Percentiles rank a stretch among this genome's conserved stretches.
Conservation (phyloP, 2,888 invertebrate species). For the Nysson spinosus region DNA sequence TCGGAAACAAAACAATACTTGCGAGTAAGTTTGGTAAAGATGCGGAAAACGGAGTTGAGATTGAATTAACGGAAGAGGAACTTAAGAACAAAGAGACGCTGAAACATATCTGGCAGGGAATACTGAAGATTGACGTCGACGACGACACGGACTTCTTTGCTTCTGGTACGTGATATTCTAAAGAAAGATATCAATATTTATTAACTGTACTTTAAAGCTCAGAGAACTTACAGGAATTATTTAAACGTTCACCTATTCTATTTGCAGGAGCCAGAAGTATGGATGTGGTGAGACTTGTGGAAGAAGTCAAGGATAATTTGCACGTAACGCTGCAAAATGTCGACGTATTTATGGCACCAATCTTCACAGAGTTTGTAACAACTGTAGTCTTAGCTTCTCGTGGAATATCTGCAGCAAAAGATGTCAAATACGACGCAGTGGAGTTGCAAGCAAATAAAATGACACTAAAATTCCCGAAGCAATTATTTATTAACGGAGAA, state of each 20-base stretch:
- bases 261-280: slow-evolving; percentile 89
- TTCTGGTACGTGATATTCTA: slow-evolving; percentile 80
- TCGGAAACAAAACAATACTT: slow-evolving; percentile 88
- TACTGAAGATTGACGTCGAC: slow-evolving; percentile 85
- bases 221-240: too few relatives aligned
- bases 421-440: slow-evolving; percentile 86
- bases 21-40: slow-evolving; percentile 87
- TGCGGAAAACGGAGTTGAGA: slow-evolving; percentile 79
- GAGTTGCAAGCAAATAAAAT: slow-evolving; percentile 90
- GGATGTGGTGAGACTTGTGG: slow-evolving; percentile 96
- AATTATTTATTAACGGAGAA: slow-evolving; percentile 93
- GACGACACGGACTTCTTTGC: slow-evolving; percentile 94
- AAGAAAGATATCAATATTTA: background rate
- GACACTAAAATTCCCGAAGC: slow-evolving; percentile 90
- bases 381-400: slow-evolving; percentile 84
- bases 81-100: slow-evolving; percentile 82
- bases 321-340: slow-evolving; percentile 90
- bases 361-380: slow-evolving; percentile 88
- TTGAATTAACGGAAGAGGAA: slow-evolving; percentile 88
- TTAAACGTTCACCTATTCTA: background rate
- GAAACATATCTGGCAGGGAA: slow-evolving; percentile 89
- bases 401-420: slow-evolving; percentile 79
- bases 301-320: slow-evolving; percentile 92
- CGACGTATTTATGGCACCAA: slow-evolving; percentile 95
- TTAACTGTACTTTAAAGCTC: background rate